phyloP scores from a whole-genome alignment of 2,888 invertebrate genomes.

The Drosophila emarginata region DNA sequence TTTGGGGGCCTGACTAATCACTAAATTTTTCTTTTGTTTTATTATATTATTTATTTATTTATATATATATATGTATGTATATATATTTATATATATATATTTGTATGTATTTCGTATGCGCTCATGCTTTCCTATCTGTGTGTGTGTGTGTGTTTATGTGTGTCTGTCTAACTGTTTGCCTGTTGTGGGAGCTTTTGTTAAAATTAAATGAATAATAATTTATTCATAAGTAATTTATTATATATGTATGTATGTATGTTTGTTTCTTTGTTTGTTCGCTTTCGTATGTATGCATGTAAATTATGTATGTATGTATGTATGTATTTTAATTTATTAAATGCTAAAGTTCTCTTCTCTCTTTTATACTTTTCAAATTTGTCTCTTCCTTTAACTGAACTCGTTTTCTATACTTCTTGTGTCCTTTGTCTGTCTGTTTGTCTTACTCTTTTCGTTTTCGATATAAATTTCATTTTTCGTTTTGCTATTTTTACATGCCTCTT shows the following conservation, averaged over 20 bases:
- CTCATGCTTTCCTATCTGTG: not conserved
- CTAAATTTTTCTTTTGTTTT: constrained; percentile 39
- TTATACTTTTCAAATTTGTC: constrained; percentile 40
- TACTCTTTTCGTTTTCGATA: constrained; percentile 36
- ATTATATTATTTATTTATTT: constrained; percentile 8
- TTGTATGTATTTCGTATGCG: not conserved
- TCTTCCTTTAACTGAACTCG: constrained; percentile 28
- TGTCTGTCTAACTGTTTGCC: not conserved
- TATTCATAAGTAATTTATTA: constrained; percentile 7
- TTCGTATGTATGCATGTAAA: constrained; percentile 22
- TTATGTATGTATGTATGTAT: constrained; percentile 23
- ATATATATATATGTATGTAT: constrained; percentile 18
- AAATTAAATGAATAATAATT: constrained; percentile 43
- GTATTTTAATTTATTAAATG: constrained; percentile 50
- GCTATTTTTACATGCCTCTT: constrained; percentile 48
- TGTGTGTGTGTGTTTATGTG: constrained; percentile 14
- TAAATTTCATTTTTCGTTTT: constrained; percentile 29
- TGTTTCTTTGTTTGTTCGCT: constrained; percentile 2
- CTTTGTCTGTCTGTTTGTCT: constrained; percentile 36
- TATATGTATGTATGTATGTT: constrained; percentile 11
- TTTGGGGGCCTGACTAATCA: constrained; percentile 48
- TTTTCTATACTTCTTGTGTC: too few relatives aligned
- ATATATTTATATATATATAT: constrained; percentile 7
- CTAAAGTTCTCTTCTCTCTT: constrained; percentile 44
- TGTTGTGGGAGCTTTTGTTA: constrained; percentile 15